Percentiles rank a stretch among this genome's conserved stretches.
Conservation (phyloP, 1,140 invertebrate genomes). For the Pissodes strobi region DNA sequence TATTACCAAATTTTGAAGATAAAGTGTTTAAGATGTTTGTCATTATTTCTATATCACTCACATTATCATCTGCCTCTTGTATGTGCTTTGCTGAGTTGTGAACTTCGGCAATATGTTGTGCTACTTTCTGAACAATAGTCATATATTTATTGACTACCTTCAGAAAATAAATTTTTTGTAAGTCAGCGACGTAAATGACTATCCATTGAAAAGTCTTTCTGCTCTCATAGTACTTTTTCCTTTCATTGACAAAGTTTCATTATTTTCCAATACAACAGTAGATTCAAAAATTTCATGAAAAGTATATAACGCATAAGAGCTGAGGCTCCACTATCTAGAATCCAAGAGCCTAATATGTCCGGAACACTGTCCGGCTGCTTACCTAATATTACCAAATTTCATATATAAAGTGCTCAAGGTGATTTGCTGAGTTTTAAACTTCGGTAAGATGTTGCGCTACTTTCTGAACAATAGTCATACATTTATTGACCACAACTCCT, state of each 20-base stretch:
- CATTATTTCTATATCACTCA: slow-evolving; percentile 52
- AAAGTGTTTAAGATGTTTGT: slow-evolving; percentile 50
- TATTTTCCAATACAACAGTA: too few species aligned
- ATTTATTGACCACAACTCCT: too few species aligned
- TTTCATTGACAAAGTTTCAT: too few species aligned
- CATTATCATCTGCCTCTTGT: slow-evolving; percentile 46
- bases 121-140: slow-evolving; percentile 46
- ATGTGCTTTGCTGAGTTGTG: slow-evolving; percentile 52
- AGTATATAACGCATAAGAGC: too few species aligned
- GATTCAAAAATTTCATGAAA: slow-evolving; percentile 41
- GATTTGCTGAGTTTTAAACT: slow-evolving; percentile 51
- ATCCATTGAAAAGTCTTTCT: slow-evolving; percentile 52
- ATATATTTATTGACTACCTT: too few species aligned
- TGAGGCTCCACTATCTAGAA: slow-evolving; percentile 50
- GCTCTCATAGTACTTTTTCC: slow-evolving; percentile 52
- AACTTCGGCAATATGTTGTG: slow-evolving; percentile 53
- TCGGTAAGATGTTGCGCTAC: slow-evolving; percentile 53
- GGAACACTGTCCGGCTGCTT: too few species aligned
- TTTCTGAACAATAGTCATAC: too few species aligned
- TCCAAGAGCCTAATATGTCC: too few species aligned
- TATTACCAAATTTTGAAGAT: slow-evolving; percentile 45
- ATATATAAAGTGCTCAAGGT: slow-evolving; percentile 38
- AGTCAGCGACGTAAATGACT: too few species aligned
- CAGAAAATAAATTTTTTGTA: too few species aligned
- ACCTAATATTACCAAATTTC: slow-evolving; percentile 50